phyloP scores from a whole-genome alignment of 2,113 vertebrate genomes.

The Dolichotis patagonum region DNA sequence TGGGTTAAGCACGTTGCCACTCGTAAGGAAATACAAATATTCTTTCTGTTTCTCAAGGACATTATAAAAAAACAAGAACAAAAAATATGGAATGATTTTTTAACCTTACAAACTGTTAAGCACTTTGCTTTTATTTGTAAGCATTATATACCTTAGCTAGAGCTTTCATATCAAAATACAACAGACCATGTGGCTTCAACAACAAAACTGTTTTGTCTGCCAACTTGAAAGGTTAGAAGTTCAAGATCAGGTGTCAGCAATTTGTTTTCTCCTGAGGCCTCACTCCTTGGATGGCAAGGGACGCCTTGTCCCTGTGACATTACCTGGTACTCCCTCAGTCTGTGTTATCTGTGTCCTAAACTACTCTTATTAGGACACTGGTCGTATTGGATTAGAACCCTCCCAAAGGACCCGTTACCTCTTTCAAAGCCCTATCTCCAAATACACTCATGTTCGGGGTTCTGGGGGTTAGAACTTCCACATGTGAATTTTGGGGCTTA shows the following conservation, averaged over 20 bases:
- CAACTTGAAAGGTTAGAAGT: not conserved
- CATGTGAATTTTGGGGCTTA: not conserved
- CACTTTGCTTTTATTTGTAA: not conserved
- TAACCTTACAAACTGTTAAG: not conserved
- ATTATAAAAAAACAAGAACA: slow-evolving; percentile 27
- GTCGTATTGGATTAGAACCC: not conserved
- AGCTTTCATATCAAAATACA: not conserved
- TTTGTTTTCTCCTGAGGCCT: not conserved
- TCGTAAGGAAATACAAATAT: not conserved
- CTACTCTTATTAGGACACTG: not conserved
- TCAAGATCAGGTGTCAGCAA: not conserved
- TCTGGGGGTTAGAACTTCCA: not conserved
- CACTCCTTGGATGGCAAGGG: not conserved
- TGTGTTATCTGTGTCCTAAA: not conserved
- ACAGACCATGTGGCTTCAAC: not conserved
- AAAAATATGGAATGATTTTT: not conserved
- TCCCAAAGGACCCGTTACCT: not conserved
- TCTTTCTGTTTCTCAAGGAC: not conserved
- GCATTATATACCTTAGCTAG: not conserved
- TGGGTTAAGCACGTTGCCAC: not conserved
- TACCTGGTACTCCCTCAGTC: not conserved
- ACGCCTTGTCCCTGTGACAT: not conserved
- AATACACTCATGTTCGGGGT: not conserved
- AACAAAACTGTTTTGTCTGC: not conserved
- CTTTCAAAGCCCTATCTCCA: not conserved